These are phyloP conservation scores for Drosophila dunni DNA, from an alignment of 1,140 invertebrate species.

Conservation along the genomic window DNA sequence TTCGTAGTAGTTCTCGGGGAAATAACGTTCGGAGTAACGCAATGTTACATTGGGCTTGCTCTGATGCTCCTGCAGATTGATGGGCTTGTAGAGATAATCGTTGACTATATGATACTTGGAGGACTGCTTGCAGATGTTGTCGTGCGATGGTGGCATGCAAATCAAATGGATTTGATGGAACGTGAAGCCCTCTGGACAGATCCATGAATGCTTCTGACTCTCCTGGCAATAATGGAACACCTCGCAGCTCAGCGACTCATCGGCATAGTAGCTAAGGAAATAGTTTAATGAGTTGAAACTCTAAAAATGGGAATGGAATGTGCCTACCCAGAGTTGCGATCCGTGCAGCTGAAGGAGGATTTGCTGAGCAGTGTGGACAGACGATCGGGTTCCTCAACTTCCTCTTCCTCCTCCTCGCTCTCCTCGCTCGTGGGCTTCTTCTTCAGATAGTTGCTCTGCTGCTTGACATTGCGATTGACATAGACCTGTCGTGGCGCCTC, in stretches of 20 bases:
- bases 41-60: slow-evolving; percentile 90
- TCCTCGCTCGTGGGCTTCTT: slow-evolving; percentile 78
- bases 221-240: slow-evolving; percentile 98
- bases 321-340: slow-evolving; percentile 90
- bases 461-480: slow-evolving; percentile 72
- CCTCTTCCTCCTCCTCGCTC: slow-evolving; percentile 86
- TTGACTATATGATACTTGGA: slow-evolving; percentile 96
- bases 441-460: slow-evolving; percentile 75
- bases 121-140: slow-evolving; percentile 95
- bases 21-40: slow-evolving; percentile 94
- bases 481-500: slow-evolving; percentile 79
- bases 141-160: slow-evolving; percentile 95
- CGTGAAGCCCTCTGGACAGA: slow-evolving; percentile 95
- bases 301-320: neutral
- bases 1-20: slow-evolving; percentile 90
- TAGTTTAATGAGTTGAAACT: neutral
- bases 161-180: slow-evolving; percentile 97
- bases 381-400: slow-evolving; percentile 94
- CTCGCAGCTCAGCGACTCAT: slow-evolving; percentile 94
- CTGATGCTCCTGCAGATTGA: slow-evolving; percentile 92
- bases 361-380: slow-evolving; percentile 91
- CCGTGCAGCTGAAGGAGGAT: slow-evolving; percentile 92
- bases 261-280: slow-evolving; percentile 91
- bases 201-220: slow-evolving; percentile 95
- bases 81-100: slow-evolving; percentile 95